Base-by-base conservation (phyloP, 2,888 invertebrate species). In the Argyresthia albistria region DNA sequence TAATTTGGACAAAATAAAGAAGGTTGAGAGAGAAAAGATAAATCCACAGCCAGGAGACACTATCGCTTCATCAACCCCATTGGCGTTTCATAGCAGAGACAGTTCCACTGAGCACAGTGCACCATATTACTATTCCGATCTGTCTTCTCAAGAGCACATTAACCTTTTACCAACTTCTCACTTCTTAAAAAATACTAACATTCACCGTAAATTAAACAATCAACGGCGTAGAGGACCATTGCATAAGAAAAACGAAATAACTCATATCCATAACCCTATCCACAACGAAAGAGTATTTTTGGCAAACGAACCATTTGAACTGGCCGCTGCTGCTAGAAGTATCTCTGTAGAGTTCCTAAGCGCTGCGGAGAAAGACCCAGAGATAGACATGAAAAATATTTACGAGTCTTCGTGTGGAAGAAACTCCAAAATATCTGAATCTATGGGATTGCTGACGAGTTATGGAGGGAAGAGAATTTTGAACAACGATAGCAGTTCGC, bases 41-140 rank as follows among this genome's bases (percentile, higher is more conserved):
- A 62, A 67, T 37, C 60, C 78, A 10, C 79, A 73, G 62, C 60
- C 72, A 35, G 71, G 67, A 55, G 78, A 82, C 48, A 69, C 73
- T 49, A 76, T 78, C 60, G 66, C 71, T 55, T 77, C 79, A 42
- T 78, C 80, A 43, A 71, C 74, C 16, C 3, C 16, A 87, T 87
- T 16, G 88, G 89, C 3, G n/a, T 80, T 89, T 59, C 91, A 91
- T 59, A 90, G 90, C 61, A 87, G 91, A 55, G 90, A 90, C 63
- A 91, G 90, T 64, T 91, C 91, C 58, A 87, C 88, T 14, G 91
- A 91, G 58, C 91, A 92, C 57, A 90, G 92, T 53, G 95, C 94
- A 37, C 95, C 96, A 0, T 96, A 96, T 67, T 96, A 96, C 67
- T 96, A 96, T 70, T 95, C 96, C 0, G 96, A 96, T 73, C 84